Percentiles rank a stretch among this genome's conserved stretches.
phyloP scores from a whole-genome alignment of 2,797 vertebrate genomes.

The Dromococcyx pavoninus region DNA sequence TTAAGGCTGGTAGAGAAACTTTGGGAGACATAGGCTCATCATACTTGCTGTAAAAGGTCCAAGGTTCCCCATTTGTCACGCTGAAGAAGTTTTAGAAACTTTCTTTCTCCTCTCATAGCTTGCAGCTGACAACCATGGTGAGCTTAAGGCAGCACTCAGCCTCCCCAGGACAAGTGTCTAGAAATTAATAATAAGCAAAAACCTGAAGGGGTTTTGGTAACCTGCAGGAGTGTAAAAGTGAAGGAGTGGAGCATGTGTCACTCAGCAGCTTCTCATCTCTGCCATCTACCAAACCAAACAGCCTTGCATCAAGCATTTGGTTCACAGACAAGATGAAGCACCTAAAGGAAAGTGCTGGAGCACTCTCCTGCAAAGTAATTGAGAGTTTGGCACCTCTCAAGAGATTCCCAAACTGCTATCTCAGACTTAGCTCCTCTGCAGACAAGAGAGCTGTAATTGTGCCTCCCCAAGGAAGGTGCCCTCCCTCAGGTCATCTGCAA shows the following conservation, averaged over 20 bases:
- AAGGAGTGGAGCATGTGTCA: fast-evolving
- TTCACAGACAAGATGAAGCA: background rate
- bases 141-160: background rate
- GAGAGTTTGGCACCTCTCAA: background rate
- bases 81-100: background rate
- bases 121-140: background rate
- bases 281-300: background rate
- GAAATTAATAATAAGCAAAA: background rate
- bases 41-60: background rate
- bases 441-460: background rate
- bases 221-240: background rate
- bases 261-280: background rate
- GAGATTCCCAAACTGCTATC: background rate
- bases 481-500: background rate
- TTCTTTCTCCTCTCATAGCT: background rate
- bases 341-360: background rate
- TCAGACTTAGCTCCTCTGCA: background rate
- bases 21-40: background rate
- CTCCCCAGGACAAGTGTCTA: background rate
- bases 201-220: background rate
- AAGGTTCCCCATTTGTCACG: background rate
- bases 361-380: background rate
- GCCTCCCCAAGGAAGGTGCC: background rate
- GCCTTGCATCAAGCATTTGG: background rate
- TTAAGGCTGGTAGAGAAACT: background rate